Evolutionary conservation across 2,113 vertebrate species (phyloP), one percentile per base, ranked within the genome.

Genomic region (Rhea pennata): DNA sequence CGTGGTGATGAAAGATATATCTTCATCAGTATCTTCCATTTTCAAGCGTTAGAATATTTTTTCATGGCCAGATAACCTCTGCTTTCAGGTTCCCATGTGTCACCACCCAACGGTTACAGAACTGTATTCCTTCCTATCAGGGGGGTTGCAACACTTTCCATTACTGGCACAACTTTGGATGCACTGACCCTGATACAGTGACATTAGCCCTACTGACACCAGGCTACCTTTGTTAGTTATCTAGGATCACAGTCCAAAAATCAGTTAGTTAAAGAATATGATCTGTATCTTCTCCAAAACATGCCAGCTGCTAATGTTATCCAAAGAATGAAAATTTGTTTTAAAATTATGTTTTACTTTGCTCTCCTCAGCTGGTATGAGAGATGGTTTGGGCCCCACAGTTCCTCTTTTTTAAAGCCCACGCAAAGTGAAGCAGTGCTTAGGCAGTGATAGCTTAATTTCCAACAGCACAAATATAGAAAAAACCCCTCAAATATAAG

Each of bases 1-100:
- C 93, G 94, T 90, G 91, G 90, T 86, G 87, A 93, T 96, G 95
- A 96, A 97, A 97, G 94, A 95, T 89, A 78, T 83, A 62, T 54
- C 81, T 95, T 92, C 70, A 42, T 97, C 93, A 90, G 69, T 82
- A 56, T 96, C 96, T 96, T 95, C 90, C 64, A 84, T 92, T 67
- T 92, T 84, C 56, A 96, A 93, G 66, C 20, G 67, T 94, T 84
- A 82, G 3, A 9, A 84, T 67, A 51, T 29, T 92, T 94, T 93
- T 33, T 66, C 27, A 20, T 84, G 59, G 58, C 31, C 39, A 84
- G 84, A 89, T 62, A 61, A 73, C 36, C 6, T 46, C 5, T 17
- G 12, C 20, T 15, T 33, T 7, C 4, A 29, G 27, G 33, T 53
- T 70, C 19, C 65, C 9, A 1, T 14, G 14, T 29, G 42, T 51